phyloP scores from a whole-genome alignment of 2,888 invertebrate genomes.

The Caenorhabditis uteleia region DNA sequence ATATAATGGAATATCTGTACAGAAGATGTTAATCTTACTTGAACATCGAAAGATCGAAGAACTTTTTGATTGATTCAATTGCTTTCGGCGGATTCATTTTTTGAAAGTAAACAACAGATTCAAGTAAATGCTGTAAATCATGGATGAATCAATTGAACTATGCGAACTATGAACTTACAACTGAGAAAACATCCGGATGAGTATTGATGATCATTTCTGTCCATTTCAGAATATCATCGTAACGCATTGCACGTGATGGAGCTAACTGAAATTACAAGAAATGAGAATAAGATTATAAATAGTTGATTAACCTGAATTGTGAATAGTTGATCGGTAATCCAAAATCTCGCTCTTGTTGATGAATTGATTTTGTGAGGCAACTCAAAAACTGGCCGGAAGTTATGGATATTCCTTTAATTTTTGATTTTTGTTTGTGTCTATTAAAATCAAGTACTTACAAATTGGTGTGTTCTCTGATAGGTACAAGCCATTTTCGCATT shows the following conservation, averaged over 20 bases:
- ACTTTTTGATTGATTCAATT: conserved; percentile 21
- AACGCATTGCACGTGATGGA: conserved; percentile 7
- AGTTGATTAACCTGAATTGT: conserved; percentile 8
- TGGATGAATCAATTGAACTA: conserved; percentile 2
- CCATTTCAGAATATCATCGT: conserved; percentile 6
- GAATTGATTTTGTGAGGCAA: conserved; percentile 13
- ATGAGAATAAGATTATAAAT: no score
- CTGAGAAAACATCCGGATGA: conserved; percentile 26
- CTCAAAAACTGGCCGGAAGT: background rate
- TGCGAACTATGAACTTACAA: conserved; percentile 2
- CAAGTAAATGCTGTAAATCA: conserved; percentile 22
- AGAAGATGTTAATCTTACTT: conserved; percentile 8
- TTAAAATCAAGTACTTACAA: no score
- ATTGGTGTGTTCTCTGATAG: background rate
- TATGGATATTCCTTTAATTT: no score
- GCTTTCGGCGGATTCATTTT: conserved; percentile 19
- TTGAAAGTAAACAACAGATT: conserved; percentile 18
- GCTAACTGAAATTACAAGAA: no score
- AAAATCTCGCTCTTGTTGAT: conserved; percentile 9
- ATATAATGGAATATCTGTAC: background rate
- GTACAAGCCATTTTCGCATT: conserved; percentile 6
- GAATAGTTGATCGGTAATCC: conserved; percentile 4
- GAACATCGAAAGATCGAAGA: conserved; percentile 39
- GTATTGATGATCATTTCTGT: background rate
- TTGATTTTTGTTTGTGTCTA: background rate